These are phyloP conservation scores for Oenanthe oenanthe DNA, from an alignment of 2,113 vertebrate species.

Conservation along the genomic window DNA sequence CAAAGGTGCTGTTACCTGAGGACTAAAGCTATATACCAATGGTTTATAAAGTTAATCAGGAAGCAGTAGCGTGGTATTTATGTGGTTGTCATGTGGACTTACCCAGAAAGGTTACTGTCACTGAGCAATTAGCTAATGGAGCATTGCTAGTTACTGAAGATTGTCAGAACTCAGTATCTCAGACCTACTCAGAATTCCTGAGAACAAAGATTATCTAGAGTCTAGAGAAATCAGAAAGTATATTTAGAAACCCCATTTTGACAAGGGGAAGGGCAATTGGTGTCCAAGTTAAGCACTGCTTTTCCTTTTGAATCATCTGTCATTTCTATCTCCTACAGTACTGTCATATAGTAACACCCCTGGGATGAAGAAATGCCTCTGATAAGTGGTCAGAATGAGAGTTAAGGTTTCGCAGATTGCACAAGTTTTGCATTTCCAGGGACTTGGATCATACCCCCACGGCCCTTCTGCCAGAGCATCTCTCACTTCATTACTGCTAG, in stretches of 20 bases:
- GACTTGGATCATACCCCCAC: not conserved
- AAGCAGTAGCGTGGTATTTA: conserved; percentile 16
- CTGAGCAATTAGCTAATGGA: conserved; percentile 75
- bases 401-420: not conserved
- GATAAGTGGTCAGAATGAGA: not conserved
- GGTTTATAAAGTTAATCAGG: conserved; percentile 31
- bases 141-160: conserved; percentile 38
- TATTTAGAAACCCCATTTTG: conserved; percentile 20
- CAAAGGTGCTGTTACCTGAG: conserved; percentile 8
- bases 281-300: not conserved
- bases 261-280: not conserved
- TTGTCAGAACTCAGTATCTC: conserved; percentile 1
- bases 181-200: not conserved
- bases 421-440: not conserved
- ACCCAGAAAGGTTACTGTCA: conserved; percentile 19
- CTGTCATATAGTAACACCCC: not conserved
- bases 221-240: not conserved
- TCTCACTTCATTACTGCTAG: not conserved
- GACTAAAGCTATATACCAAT: not conserved
- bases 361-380: not conserved
- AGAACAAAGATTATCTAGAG: conserved; percentile 45
- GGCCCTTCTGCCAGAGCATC: not conserved
- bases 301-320: not conserved
- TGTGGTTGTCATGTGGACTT: conserved; percentile 1
- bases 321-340: not conserved